These are phyloP conservation scores for Botia almorhae DNA, from an alignment of 2,797 vertebrate genomes.

Conservation along the genomic window DNA sequence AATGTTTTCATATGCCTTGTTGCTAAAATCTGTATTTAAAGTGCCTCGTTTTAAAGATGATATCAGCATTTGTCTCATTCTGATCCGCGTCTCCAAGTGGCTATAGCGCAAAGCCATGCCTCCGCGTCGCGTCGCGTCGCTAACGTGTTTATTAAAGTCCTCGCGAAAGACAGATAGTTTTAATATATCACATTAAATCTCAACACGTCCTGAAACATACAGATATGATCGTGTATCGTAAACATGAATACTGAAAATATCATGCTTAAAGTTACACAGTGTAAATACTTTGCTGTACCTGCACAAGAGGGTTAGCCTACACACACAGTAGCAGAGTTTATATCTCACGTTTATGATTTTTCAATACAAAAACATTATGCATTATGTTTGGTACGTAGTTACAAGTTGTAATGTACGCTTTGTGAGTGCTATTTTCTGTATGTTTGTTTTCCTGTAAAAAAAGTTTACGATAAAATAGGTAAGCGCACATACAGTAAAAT, in stretches of 20 bases:
- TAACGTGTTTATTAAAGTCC: not conserved
- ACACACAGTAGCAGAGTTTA: not conserved
- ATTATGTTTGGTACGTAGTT: not conserved
- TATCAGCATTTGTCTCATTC: not conserved
- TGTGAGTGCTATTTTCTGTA: not conserved
- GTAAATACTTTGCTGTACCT: not conserved
- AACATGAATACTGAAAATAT: not conserved
- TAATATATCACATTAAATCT: not conserved
- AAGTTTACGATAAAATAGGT: not conserved
- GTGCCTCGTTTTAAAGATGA: not conserved
- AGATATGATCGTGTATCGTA: not conserved
- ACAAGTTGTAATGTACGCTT: not conserved
- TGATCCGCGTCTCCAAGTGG: not conserved
- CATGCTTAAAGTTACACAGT: not conserved
- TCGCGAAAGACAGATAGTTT: not conserved
- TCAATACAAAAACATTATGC: not conserved
- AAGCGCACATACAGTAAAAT: not conserved
- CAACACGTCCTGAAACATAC: not conserved
- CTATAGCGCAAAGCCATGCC: not conserved
- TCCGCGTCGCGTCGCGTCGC: slow-evolving; percentile 1
- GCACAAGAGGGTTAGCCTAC: not conserved
- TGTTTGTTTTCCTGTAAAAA: not conserved
- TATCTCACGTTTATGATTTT: not conserved
- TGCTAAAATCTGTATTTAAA: not conserved
- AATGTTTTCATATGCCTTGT: not conserved